Evolutionary conservation across 2,113 vertebrate species (phyloP).

Genomic region (Equus quagga): DNA sequence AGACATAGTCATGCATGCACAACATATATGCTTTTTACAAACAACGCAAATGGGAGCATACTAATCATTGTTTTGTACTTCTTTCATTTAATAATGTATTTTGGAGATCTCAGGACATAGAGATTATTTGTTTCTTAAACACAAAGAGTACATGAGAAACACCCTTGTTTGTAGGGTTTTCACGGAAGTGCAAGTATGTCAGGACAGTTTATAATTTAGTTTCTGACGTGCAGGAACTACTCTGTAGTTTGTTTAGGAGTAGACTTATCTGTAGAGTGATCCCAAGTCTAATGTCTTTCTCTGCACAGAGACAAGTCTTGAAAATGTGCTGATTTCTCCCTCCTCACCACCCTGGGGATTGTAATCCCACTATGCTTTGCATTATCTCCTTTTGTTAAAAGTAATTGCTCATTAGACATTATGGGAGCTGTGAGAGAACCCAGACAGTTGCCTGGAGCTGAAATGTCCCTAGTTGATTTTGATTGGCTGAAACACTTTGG

Average conservation of each 20-base stretch:
- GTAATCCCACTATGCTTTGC: neutral
- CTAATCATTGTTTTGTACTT: neutral
- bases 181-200: neutral
- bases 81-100: neutral
- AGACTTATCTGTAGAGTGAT: neutral
- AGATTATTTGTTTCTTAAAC: constrained; percentile 21
- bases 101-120: neutral
- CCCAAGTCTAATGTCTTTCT: neutral
- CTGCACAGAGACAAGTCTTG: neutral
- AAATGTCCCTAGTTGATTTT: constrained; percentile 1
- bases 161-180: neutral
- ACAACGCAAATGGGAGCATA: constrained; percentile 15
- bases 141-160: neutral
- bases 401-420: neutral
- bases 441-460: neutral
- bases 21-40: neutral
- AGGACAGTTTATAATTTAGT: neutral
- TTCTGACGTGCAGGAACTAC: neutral
- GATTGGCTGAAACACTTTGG: neutral
- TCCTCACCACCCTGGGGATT: neutral
- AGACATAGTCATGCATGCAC: neutral
- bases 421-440: neutral
- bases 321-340: neutral
- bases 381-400: constrained; percentile 36
- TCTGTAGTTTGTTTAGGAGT: constrained; percentile 14